Evolutionary conservation across 2,113 vertebrate genomes (phyloP).

Genomic region (Microtus oregoni): DNA sequence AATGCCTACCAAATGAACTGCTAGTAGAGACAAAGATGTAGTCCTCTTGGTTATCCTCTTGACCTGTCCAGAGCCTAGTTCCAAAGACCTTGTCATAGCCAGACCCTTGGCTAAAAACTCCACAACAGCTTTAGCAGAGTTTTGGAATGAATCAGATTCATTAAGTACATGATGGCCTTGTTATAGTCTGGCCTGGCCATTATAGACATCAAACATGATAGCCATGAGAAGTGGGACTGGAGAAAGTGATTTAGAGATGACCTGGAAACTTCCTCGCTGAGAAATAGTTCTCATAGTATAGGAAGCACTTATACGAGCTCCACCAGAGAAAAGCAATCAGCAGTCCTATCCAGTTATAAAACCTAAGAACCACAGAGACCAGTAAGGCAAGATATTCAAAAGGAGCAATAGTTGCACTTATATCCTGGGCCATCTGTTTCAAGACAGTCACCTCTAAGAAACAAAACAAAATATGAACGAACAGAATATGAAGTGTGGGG

Average conservation of each 20-base stretch:
- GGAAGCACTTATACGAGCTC: not conserved
- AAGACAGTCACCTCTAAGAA: not conserved
- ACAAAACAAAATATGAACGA: not conserved
- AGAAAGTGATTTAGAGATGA: not conserved
- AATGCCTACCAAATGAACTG: not conserved
- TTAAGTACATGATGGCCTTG: not conserved
- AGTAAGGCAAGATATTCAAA: not conserved
- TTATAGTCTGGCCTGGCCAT: not conserved
- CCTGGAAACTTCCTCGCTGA: not conserved
- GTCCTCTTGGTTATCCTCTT: not conserved
- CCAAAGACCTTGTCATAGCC: not conserved
- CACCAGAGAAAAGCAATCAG: not conserved
- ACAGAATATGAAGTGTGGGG: not conserved
- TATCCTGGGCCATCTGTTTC: not conserved
- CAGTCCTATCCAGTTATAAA: not conserved
- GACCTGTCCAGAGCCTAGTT: not conserved
- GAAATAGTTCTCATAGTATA: not conserved
- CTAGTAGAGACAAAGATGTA: not conserved
- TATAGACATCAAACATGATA: not conserved
- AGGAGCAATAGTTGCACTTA: not conserved
- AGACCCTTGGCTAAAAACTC: not conserved
- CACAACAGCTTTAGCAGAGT: not conserved
- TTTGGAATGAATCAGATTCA: not conserved
- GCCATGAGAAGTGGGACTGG: not conserved
- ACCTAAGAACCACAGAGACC: not conserved